Evolutionary conservation across 2,113 vertebrate species (phyloP), one percentile per base, ranked within the genome.

Genomic region (Gadus chalcogrammus): DNA sequence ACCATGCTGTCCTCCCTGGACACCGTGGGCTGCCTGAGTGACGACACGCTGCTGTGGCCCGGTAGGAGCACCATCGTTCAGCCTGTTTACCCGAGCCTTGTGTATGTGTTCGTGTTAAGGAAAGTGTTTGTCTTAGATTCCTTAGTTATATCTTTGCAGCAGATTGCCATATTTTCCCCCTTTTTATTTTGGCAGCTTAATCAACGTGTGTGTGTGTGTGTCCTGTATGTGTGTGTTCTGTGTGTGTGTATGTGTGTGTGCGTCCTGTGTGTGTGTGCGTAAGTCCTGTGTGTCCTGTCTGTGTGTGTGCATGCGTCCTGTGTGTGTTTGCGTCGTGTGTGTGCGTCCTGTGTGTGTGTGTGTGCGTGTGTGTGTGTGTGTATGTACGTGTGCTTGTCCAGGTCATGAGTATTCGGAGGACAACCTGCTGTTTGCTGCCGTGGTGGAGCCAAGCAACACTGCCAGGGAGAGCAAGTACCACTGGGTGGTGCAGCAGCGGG

Each of bases 371-470:
- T 61, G 8, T 62, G 17, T 61, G 22, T 70, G 38, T 2, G 0
- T 61, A 22, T 63, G 61, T 63, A 11, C 28, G 61, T 63, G 22
- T 63, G 61, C 20, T 24, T 64, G 15, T 65, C 8, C 79, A 98
- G 97, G 97, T 67, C 97, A 99, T 0, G 97, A 99, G 72, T 99
- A 99, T 0, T 95, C 97, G 0, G 93, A 95, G 74, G 96, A 98
- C 81, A 99, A 98, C 79, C 90, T 99, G 79, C 91, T 91, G 81
- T 99, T 99, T 20, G 96, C 96, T 52, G 93, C 91, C 6, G 92
- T 94, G 72, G 91, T 97, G 72, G 97, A 99, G 81, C 92, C 93
- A 0, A 90, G 89, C 75, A 99, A 97, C 73, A 52, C 79, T 65
- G 79, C 82, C 73, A 84, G 94, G 61, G 93, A 96, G 83, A 92